Conservation (phyloP, 2,797 vertebrate genomes). For the Falco peregrinus region DNA sequence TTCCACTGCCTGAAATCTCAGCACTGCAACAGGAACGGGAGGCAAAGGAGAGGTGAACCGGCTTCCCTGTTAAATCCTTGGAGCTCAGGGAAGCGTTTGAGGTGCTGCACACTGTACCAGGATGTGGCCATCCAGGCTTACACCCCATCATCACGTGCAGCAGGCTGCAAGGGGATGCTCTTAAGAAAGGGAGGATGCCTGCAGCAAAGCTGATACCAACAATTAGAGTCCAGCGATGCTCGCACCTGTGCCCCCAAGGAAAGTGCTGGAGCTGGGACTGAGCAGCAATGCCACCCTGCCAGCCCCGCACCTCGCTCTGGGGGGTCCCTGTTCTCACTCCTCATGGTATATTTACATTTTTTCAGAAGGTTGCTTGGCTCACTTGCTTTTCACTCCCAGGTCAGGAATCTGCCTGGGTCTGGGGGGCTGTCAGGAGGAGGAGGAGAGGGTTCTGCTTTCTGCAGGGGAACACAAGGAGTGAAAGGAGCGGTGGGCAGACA, state of each 20-base stretch:
- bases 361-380: not conserved
- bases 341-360: not conserved
- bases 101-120: accelerated
- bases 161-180: not conserved
- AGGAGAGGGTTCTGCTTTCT: not conserved
- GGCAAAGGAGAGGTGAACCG: not conserved
- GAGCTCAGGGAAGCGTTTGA: not conserved
- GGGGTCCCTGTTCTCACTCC: too few species aligned
- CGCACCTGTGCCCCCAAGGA: too few species aligned
- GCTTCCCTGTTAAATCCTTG: too few species aligned
- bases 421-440: not conserved
- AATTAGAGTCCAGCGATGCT: not conserved
- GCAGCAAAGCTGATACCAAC: too few species aligned
- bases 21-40: not conserved
- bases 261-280: not conserved
- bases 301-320: not conserved
- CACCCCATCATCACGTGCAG: accelerated
- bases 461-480: not conserved
- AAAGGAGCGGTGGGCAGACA: accelerated
- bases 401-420: not conserved
- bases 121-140: not conserved
- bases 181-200: not conserved
- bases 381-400: not conserved
- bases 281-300: accelerated
- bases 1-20: not conserved